Evolutionary conservation across 2,888 invertebrate genomes (phyloP), one percentile per base, ranked within the genome.

Genomic region (Cylloceria caligata): DNA sequence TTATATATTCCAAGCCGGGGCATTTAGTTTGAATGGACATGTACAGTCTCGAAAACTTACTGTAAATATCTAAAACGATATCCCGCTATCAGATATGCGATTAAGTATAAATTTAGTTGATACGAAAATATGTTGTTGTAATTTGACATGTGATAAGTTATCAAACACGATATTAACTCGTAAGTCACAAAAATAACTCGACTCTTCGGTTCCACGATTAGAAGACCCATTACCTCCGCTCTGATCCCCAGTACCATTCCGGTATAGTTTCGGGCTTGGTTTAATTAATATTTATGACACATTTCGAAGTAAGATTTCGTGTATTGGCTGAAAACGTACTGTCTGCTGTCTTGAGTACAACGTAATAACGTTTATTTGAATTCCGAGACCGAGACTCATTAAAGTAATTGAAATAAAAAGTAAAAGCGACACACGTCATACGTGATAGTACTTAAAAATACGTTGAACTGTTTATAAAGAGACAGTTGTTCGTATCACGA

Each of bases 221-320:
- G n/a, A n/a, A n/a, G n/a, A n/a, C n/a, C n/a, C n/a, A n/a, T n/a
- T n/a, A n/a, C n/a, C n/a, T n/a, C n/a, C n/a, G n/a, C n/a, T n/a
- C n/a, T n/a, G n/a, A n/a, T n/a, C n/a, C n/a, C n/a, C n/a, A n/a
- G n/a, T n/a, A n/a, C n/a, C n/a, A n/a, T n/a, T n/a, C n/a, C n/a
- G n/a, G n/a, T n/a, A n/a, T n/a, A n/a, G n/a, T n/a, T n/a, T n/a
- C n/a, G n/a, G n/a, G n/a, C n/a, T n/a, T n/a, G n/a, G n/a, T 52
- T 52, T 52, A 52, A 52, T 52, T 24, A 52, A 52, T 52, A 52
- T 52, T 52, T 24, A 52, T 52, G 52, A 30, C 30, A 57, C 30
- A 57, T 30, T 57, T n/a, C 13, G 16, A 27, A n/a, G 13, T 19
- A 30, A 13, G 30, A n/a, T 30, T 30, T n/a, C n/a, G 30, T 30